phyloP scores from a whole-genome alignment of 1,140 invertebrate species.

The Phymastichus coffea region DNA sequence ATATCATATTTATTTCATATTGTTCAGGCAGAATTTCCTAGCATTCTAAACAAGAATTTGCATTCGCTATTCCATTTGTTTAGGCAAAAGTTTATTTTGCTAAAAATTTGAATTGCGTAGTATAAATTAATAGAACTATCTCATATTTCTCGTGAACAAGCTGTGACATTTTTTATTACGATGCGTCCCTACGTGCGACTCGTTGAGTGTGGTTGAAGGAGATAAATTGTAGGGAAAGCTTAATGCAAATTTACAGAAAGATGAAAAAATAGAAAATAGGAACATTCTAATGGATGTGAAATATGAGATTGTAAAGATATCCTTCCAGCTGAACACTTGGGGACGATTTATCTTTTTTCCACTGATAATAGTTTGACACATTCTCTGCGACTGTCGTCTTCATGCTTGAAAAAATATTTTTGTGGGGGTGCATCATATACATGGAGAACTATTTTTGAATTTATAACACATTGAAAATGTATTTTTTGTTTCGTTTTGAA shows the following conservation, averaged over 20 bases:
- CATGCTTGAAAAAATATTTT: no score
- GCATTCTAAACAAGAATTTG: background rate
- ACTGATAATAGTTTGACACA: no score
- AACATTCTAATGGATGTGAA: conserved; percentile 17
- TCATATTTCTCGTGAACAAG: background rate
- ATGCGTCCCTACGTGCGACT: background rate
- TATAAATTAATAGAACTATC: conserved; percentile 2
- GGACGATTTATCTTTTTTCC: conserved; percentile 16
- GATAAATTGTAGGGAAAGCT: conserved; percentile 16
- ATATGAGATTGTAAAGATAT: conserved; percentile 24
- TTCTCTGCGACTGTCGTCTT: no score
- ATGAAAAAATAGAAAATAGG: background rate
- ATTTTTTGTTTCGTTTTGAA: no score
- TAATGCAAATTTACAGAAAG: conserved; percentile 20
- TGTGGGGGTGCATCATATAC: no score
- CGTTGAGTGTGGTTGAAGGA: conserved; percentile 13
- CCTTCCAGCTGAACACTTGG: background rate
- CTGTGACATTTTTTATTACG: conserved; percentile 17
- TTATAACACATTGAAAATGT: no score
- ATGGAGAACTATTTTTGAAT: no score
- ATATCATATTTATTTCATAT: no score
- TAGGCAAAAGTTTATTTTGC: no score
- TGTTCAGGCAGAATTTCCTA: no score
- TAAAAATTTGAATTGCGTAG: no score
- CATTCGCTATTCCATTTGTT: background rate